These are phyloP conservation scores for Homalodisca vitripennis DNA, from an alignment of 1,140 invertebrate genomes.

Conservation along the genomic window DNA sequence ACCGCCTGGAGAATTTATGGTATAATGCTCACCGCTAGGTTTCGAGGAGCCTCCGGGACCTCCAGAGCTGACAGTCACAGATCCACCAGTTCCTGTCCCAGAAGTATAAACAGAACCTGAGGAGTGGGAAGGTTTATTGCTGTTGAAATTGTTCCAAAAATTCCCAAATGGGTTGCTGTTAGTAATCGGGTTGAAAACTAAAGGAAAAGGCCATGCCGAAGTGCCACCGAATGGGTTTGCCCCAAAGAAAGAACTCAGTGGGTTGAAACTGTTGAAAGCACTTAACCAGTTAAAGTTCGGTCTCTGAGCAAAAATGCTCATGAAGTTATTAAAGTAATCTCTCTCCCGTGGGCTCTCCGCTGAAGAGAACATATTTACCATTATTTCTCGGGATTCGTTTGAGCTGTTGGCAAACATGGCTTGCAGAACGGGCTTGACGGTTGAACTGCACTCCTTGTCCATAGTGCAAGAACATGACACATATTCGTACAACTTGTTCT, in stretches of 20 bases:
- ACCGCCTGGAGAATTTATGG: not conserved
- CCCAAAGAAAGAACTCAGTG: not conserved
- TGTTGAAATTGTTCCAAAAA: not conserved
- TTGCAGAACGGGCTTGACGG: constrained; percentile 1
- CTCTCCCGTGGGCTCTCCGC: no score
- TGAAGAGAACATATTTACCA: not conserved
- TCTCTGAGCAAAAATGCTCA: no score
- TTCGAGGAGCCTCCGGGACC: no score
- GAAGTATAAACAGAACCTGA: not conserved
- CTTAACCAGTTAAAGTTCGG: no score
- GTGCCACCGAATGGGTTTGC: not conserved
- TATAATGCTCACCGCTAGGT: not conserved
- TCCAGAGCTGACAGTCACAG: no score
- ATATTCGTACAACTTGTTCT: constrained; percentile 4
- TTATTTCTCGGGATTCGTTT: not conserved
- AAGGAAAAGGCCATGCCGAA: no score
- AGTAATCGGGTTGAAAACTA: not conserved
- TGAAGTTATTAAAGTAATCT: no score
- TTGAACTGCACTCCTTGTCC: not conserved
- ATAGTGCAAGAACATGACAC: not conserved
- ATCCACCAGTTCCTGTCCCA: no score
- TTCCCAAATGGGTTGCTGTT: not conserved
- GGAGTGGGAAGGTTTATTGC: not conserved
- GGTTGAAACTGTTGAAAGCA: not conserved
- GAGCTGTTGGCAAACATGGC: not conserved